Base-by-base conservation (phyloP, 2,888 invertebrate species). In the Nipponacmea schrenckii region DNA sequence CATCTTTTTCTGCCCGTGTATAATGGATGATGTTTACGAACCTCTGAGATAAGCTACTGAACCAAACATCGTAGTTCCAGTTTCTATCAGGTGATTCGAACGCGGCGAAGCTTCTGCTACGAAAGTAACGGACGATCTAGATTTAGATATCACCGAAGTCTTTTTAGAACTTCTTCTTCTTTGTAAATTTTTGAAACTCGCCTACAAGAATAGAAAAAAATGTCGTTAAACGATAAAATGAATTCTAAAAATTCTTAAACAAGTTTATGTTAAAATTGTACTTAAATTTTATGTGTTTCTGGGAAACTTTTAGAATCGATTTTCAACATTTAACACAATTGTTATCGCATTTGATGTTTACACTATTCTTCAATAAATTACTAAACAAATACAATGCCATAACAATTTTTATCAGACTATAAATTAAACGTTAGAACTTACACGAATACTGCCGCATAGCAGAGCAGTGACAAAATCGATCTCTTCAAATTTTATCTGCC, bases 401-500 rank as follows among this genome's bases (percentile, higher is more conserved):
- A 39, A 39, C 4, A 10, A 39, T 39, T 39, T 5, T 39, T 5
- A 39, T 7, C 39, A 39, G n/a, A n/a, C n/a, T n/a, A n/a, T n/a
- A n/a, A n/a, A n/a, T n/a, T n/a, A 39, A 39, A 39, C 10, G 39
- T 39, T 56, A 20, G 10, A 56, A 20, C 78, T 72, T 72, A 84
- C 83, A 71, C 85, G 68, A 14, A 85, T 78, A 73, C 83, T 84
- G 8, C 82, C 84, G 27, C 77, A 78, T n/a, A 83, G 69, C 45
- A 82, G 71, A 31, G 83, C 83, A 0, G 83, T 82, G n/a, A 83
- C 80, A 70, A 84, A 85, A 66, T 83, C 83, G 66, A 97, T 93
- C 83, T 97, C 96, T 75, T 94, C 93, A 90, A 94, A 96, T 90
- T 96, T 96, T 71, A 97, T 94, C 90, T 96, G 96, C 97, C 97